These are phyloP conservation scores for Athalia rosae DNA, from an alignment of 2,888 invertebrate species.

Conservation along the genomic window DNA sequence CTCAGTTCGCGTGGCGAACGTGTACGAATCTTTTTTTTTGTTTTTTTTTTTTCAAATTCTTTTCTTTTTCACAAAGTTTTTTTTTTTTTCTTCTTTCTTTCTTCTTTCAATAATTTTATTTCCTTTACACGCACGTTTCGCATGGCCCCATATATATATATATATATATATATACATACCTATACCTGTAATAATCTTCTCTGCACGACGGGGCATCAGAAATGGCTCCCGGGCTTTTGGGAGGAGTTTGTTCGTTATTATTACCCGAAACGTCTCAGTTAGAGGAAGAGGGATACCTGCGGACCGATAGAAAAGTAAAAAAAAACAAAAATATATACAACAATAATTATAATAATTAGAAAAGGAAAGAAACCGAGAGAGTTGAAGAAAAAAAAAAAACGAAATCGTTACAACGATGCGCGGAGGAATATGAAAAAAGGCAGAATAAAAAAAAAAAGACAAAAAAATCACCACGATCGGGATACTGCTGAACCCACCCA, in stretches of 20 bases:
- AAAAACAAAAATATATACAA: constrained; percentile 52
- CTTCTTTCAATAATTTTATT: not conserved
- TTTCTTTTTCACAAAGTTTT: too few species aligned
- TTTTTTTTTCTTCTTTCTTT: too few species aligned
- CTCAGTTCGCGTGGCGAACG: too few species aligned
- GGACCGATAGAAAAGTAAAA: constrained; percentile 34
- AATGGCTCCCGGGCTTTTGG: constrained; percentile 38
- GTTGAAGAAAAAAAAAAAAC: constrained; percentile 50
- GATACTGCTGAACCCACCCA: not conserved
- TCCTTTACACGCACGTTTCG: not conserved
- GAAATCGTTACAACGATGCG: constrained; percentile 17
- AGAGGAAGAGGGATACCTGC: constrained; percentile 41
- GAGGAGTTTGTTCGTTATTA: constrained; percentile 50
- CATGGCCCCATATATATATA: not conserved
- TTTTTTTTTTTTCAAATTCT: too few species aligned
- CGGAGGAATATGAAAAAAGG: constrained; percentile 13
- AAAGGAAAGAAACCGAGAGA: constrained; percentile 14
- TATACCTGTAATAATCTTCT: not conserved
- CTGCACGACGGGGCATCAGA: not conserved
- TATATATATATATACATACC: not conserved
- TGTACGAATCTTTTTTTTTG: too few species aligned
- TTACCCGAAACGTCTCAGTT: constrained; percentile 35
- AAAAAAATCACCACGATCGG: too few species aligned
- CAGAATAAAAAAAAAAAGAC: too few species aligned
- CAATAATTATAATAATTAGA: not conserved